Evolutionary conservation across 2,888 invertebrate species (phyloP), one percentile per base, ranked within the genome.

Genomic region (Melanostoma mellinum): DNA sequence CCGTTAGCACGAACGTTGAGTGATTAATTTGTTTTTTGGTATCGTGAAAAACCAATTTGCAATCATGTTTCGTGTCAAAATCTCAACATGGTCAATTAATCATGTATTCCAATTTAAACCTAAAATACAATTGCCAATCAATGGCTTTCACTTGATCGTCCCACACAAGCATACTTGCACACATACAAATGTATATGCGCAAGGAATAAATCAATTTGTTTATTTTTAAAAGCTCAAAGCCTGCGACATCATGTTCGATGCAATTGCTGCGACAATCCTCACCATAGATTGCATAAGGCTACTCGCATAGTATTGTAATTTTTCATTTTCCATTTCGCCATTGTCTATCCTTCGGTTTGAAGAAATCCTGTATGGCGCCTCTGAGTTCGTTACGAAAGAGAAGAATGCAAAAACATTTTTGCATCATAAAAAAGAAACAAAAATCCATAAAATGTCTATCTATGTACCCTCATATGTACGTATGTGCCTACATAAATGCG

Each of bases 291-390:
- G 69, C 82, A 78, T 74, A 78, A 78, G 20, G 40, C 40, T 40
- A 38, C 8, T 8, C 35, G 20, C 20, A 20, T 20, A 20, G 20
- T 20, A 32, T 38, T 9, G 50, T 53, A 40, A 48, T 42, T 36
- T 10, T 52, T 33, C 30, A 35, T 10, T 55, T 44, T 46, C 36
- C 35, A 56, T 33, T 40, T n/a, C 35, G 2, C 20, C 9, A 30
- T 5, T 40, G 55, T 42, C 67, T 56, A 53, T 58, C n/a, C 35
- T 8, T 60, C 0, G 32, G 20, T 30, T 46, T 36, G 6, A 50
- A 61, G 46, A 78, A 82, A 78, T 69, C 73, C 68, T 65, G n/a
- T 3, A 58, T 56, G 84, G 84, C 84, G 84, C 84, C 84, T 75
- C 6, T 72, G 4, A 56, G 42, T 61, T 40, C 46, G 65, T 79